Base-by-base conservation (phyloP, 1,140 invertebrate species). In the Stenopsyche tienmushanensis region DNA sequence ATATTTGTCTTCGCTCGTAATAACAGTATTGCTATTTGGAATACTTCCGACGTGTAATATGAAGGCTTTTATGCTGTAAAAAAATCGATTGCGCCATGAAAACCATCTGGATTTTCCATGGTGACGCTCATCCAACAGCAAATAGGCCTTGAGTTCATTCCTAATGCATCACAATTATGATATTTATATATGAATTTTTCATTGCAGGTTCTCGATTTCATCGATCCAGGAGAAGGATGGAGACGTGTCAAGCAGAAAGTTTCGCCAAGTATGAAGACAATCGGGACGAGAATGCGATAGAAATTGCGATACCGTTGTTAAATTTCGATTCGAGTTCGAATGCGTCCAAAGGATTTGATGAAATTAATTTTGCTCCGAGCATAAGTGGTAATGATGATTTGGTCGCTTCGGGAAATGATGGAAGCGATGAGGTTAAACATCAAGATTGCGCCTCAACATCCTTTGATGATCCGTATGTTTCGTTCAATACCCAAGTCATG, bases 401-500 rank as follows among this genome's bases (percentile, higher is more conserved):
- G 3, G 41, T 55, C 42, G 7, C 18, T 24, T 41, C 50, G 57
- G 23, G 45, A 62, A 54, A 44, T 55, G 25, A 42, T 26, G 50
- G 25, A 13, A 25, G 25, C 29, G 52, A 45, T 41, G 13, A 45
- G 17, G 17, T 47, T 8, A 26, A 26, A 34, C n/a, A 54, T 49
- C 25, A 29, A 1, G 1, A 34, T 15, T 17, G 9, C 2, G 2
- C 13, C 17, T 34, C 24, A 3, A 34, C 20, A 24, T 20, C 52
- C 10, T 17, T 7, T 20, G 15, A 13, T 20, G 49, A 52, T 7
- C 21, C 52, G 2, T 55, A 17, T 20, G 29, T 45, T 0, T 70
- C 68, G 23, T 45, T 70, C 7, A 67, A 67, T 26, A 65, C 75
- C 65, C 78, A 81, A 59, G 78, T 80, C 72, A 79, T 81, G 79